These are phyloP conservation scores for Aphidius gifuensis DNA, from an alignment of 1,140 invertebrate genomes.

Conservation along the genomic window DNA sequence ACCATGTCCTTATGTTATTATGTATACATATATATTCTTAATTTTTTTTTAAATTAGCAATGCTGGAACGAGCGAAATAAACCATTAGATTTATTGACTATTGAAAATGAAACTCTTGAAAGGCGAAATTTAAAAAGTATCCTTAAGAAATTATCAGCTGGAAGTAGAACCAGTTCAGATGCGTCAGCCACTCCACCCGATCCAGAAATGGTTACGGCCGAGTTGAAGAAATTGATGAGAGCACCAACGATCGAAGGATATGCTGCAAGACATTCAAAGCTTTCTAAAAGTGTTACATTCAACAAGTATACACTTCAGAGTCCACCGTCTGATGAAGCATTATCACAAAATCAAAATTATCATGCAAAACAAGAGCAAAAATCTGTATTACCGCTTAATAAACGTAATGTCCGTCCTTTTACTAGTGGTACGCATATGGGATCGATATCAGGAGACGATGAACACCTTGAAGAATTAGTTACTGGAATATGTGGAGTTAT, in stretches of 20 bases:
- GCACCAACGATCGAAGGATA: constrained; percentile 83
- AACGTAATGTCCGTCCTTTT: constrained; percentile 51
- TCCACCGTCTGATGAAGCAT: constrained; percentile 58
- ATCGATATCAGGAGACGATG: constrained; percentile 58
- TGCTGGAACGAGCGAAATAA: no score
- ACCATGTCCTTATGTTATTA: no score
- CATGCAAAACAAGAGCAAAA: constrained; percentile 36
- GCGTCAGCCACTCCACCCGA: constrained; percentile 43
- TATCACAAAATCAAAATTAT: constrained; percentile 26
- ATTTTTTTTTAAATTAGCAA: no score
- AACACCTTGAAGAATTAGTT: constrained; percentile 73
- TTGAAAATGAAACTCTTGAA: constrained; percentile 82
- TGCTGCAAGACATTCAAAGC: constrained; percentile 80
- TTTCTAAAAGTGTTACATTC: constrained; percentile 85
- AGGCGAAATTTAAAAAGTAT: constrained; percentile 80
- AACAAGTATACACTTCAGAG: constrained; percentile 79
- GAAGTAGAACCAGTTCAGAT: constrained; percentile 53
- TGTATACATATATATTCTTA: no score
- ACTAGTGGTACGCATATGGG: constrained; percentile 45
- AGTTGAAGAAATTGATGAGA: constrained; percentile 66
- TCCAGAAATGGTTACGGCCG: constrained; percentile 52
- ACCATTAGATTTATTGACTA: constrained; percentile 50
- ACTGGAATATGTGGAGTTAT: constrained; percentile 74
- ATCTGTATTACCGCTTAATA: constrained; percentile 50
- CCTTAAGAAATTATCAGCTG: constrained; percentile 75